Base-by-base conservation (phyloP, 2,113 vertebrate genomes). In the Ginglymostoma cirratum region DNA sequence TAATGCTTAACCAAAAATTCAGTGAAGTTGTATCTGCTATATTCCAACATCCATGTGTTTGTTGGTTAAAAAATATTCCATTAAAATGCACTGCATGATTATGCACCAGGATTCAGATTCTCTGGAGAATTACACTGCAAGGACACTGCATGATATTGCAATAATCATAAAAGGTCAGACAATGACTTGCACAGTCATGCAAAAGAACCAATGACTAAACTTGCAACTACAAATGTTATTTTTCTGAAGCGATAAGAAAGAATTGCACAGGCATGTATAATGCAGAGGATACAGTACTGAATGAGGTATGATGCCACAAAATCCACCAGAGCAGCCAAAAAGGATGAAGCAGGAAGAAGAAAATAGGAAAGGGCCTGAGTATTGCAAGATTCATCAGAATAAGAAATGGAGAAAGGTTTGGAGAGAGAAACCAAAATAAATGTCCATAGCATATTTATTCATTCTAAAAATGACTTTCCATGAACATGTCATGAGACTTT, bases 141-240 rank as follows among this genome's bases (percentile, higher is more conserved):
- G 69, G 27, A 95, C 45, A 70, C 38, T 95, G 94, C 94, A 95
- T 95, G 69, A 72, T 72, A 70, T 76, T 95, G 42, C 69, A 76
- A 95, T 76, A 52, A 72, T 52, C 94, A 70, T 72, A 72, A 95
- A 94, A 95, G 38, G 67, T 94, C 67, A 70, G 66, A 94, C 24
- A 70, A 94, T 94, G 38, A 52, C 24, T 48, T 72, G 24, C 34
- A 45, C 65, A 45, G 8, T 69, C 24, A 24, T 45, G 48, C 66
- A 94, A 92, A 38, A 21, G 65, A 70, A 70, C 21, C 34, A 61
- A 70, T 70, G 67, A 70, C 6, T 48, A 48, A 95, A 95, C 66
- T 27, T 72, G 67, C 21, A 72, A 15, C 67, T 70, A 66, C 17
- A 95, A 95, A 95, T 95, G 93, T 48, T 42, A 95, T 95, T 70